Evolutionary conservation across 2,113 vertebrate genomes (phyloP), one percentile per base, ranked within the genome.

Genomic region (Halichoeres trimaculatus): DNA sequence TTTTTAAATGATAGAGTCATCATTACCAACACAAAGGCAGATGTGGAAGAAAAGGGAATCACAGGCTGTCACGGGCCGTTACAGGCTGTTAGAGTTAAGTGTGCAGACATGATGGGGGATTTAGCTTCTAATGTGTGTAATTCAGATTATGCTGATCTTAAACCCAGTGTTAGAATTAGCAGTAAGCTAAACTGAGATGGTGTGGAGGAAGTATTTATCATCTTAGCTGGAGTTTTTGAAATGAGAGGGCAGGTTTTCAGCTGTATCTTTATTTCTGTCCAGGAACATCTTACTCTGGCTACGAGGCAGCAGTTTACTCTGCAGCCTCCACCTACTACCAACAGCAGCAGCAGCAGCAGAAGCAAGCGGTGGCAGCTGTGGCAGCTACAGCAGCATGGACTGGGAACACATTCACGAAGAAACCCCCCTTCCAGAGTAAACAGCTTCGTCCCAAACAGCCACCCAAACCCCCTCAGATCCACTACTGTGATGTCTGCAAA

Each of bases 401-500:
- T 9, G 96, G 97, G 65, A 97, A 94, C 94, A 96, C 96, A 35
- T 99, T 98, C 89, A 96, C 96, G 68, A 99, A 99, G 94, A 99
- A 99, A 92, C 80, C 96, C 58, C 94, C 96, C 84, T 98, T 99
- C 93, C 97, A 98, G 92, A 99, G 93, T 85, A 99, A 99, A 86
- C 97, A 97, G 85, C 94, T 98, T 67, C 96, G 98, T 86, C 96
- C 97, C 85, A 99, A 99, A 67, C 98, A 97, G 83, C 96, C 98
- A 13, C 97, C 97, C 52, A 99, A 99, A 86, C 98, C 97, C 0
- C 97, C 98, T 36, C 98, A 99, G 94, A 99, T 99, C 89, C 98
- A 99, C 90, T 99, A 99, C 87, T 99, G 98, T 86, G 98, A 99
- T 2, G 98, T 99, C 80, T 99, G 98, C 87, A 99, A 99, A 92